These are phyloP conservation scores for Sibirionetta formosa DNA, from an alignment of 2,797 vertebrate species.

Conservation along the genomic window DNA sequence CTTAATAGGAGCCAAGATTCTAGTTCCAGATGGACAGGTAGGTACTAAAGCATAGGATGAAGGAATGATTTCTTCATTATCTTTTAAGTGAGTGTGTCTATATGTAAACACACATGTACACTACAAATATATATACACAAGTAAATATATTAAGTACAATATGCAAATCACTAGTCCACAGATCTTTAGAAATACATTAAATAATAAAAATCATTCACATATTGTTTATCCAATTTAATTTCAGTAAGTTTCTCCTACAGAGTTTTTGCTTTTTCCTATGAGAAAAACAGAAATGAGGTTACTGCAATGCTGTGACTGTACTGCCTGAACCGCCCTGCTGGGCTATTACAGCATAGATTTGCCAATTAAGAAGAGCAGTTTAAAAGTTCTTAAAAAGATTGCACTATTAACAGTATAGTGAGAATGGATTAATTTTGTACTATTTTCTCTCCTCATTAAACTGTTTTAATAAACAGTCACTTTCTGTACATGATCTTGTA, in stretches of 20 bases:
- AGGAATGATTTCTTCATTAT: neutral
- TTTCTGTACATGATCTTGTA: conserved; percentile 17
- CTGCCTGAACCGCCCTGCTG: neutral
- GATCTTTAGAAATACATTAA: neutral
- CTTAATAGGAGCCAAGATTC: neutral
- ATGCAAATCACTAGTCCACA: neutral
- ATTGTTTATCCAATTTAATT: neutral
- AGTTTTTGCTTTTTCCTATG: neutral
- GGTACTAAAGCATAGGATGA: neutral
- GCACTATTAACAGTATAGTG: neutral
- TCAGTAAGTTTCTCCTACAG: neutral
- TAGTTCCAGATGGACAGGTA: neutral
- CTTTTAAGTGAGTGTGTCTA: neutral
- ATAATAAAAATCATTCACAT: neutral
- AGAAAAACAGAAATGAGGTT: neutral
- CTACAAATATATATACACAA: neutral
- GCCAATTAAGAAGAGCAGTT: neutral
- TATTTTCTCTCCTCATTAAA: conserved; percentile 38
- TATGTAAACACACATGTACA: too few relatives aligned
- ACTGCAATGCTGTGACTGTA: neutral
- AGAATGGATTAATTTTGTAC: conserved; percentile 14
- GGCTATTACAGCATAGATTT: neutral
- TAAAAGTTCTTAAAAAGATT: neutral
- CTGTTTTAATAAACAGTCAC: conserved; percentile 36
- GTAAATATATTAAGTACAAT: neutral